Evolutionary conservation across 2,888 invertebrate species (phyloP), one percentile per base, ranked within the genome.

Genomic region (Morinoia aosen): DNA sequence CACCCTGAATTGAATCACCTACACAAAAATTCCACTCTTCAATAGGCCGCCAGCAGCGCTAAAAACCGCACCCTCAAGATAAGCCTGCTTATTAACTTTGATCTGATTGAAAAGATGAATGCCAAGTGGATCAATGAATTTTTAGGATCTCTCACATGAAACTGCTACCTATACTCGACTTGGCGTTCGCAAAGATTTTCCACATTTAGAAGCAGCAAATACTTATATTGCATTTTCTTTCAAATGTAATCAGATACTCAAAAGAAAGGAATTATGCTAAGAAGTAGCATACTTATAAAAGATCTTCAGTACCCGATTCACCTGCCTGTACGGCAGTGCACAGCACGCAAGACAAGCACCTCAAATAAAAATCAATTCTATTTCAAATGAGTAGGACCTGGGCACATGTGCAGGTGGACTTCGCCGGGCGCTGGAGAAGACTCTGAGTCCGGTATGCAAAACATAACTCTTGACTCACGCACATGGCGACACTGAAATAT

Each of bases 1-100:
- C 93, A 48, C 93, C 93, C 93, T 57, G 93, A 33, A 93, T 25
- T 57, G 93, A 57, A 33, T 93, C 93, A 57, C 93, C 93, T 93
- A 93, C 93, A 57, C 93, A 57, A 39, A 48, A 93, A 93, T 93
- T 93, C 93, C 93, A 19, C 14, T 76, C 61, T 19, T 76, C 76
- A 19, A 76, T 76, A 76, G 76, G 76, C 76, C 48, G 90, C 40
- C 8, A 90, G 90, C 88, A 39, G 19, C 88, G 25, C 12, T 39
- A 88, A 88, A 88, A 39, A 39, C 88, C 61, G 61, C 61, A 61
- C 61, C 61, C 61, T 16, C 12, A 76, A 14, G 76, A 16, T 76
- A 33, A 12, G 61, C 8, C 19, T 14, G 76, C 33, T 76, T 76
- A 33, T 76, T 76, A 76, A 76, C 33, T 76, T 0, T 76, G 10